Base-by-base conservation (phyloP, 2,888 invertebrate species). In the Euspilapteryx auroguttella region DNA sequence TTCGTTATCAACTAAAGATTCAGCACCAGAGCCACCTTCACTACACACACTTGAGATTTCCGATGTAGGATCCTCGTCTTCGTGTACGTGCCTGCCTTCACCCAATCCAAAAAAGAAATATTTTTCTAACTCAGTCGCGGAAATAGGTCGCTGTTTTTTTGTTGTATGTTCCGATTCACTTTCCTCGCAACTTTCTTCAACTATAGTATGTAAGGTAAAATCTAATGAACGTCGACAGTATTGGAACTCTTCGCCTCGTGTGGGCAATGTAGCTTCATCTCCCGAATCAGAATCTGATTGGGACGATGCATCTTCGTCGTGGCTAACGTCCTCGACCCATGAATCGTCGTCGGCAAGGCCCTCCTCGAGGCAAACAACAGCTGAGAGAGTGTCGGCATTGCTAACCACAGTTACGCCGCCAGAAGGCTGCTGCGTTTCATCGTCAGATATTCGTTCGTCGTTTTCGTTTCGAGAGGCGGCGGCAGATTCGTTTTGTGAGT, bases 121-220 rank as follows among this genome's bases (percentile, higher is more conserved):
- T 57, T 91, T 93, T 55, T 94, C 94, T 36, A 94, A 62, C 47
- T 93, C 90, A 0, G 92, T 90, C 1, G 89, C 85, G 2, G 88
- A 88, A 32, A 83, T 78, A 20, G 86, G 85, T 31, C 87, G 78
- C 38, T 79, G 79, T 58, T 82, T 81, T 66, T 75, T 78, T 47
- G 59, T 57, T 40, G 69, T 55, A 24, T 82, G 84, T 45, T 90
- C 90, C 34, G 87, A 81, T 61, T 91, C 91, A 58, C 93, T 93
- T 61, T 94, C 94, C 68, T 94, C 94, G 57, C 94, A 94, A 46
- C 92, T 93, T 64, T 94, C 94, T 68, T 94, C 94, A 14, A 93
- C 87, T 41, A 94, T 94, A 1, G 94, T 94, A 51, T 94, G 94
- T 36, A 94, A 69, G 2, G 93, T 93, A 53, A 93, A 92, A 63